These are phyloP conservation scores for Seison nebaliae DNA, from an alignment of 1,140 invertebrate species.

Conservation along the genomic window DNA sequence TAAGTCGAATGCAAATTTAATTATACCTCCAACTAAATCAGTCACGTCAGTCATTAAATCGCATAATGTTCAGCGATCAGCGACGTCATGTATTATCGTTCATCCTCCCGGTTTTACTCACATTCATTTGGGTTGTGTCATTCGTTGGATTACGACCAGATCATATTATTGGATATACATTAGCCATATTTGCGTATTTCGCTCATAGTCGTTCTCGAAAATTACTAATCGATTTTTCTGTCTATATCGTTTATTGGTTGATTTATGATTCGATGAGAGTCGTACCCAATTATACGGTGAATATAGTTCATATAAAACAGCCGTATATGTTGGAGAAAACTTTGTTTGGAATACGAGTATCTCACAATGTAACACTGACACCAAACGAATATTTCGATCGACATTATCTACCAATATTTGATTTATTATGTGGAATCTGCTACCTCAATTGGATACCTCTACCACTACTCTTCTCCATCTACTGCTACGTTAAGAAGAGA, in stretches of 20 bases:
- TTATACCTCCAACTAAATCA: too few relatives aligned
- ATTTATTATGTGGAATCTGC: neutral
- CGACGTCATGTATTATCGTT: too few relatives aligned
- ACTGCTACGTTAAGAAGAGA: neutral
- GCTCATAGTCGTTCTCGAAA: too few relatives aligned
- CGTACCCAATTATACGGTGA: neutral
- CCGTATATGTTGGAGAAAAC: neutral
- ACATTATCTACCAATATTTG: neutral
- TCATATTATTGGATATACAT: too few relatives aligned
- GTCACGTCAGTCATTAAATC: too few relatives aligned
- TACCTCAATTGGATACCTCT: neutral
- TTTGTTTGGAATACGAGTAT: neutral
- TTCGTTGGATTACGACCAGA: too few relatives aligned
- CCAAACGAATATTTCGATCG: neutral
- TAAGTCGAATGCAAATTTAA: too few relatives aligned
- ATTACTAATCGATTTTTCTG: too few relatives aligned
- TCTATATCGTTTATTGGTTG: neutral
- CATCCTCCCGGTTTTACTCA: too few relatives aligned
- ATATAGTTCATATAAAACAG: neutral
- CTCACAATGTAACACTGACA: neutral
- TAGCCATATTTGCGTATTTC: too few relatives aligned
- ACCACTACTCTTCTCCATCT: neutral
- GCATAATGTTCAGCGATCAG: too few relatives aligned
- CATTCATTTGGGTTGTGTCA: too few relatives aligned
- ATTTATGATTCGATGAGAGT: neutral